These are phyloP conservation scores for Sesia bembeciformis DNA, from an alignment of 2,888 invertebrate genomes.

Conservation along the genomic window DNA sequence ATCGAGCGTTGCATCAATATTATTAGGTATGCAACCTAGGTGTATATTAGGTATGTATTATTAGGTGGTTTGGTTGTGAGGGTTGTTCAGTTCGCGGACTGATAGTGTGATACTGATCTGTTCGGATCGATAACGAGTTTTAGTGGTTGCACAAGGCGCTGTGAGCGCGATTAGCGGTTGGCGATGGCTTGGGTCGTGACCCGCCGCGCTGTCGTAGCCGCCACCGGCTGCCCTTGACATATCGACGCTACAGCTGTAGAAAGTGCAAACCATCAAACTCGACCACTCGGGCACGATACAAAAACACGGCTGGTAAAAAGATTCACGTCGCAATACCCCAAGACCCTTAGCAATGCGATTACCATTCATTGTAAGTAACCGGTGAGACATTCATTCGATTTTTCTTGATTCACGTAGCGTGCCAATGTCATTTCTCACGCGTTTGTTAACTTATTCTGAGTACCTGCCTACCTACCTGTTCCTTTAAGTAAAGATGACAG, in stretches of 20 bases:
- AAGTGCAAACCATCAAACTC: slow-evolving; percentile 44
- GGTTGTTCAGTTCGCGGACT: slow-evolving; percentile 2
- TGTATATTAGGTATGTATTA: slow-evolving; percentile 9
- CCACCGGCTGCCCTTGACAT: slow-evolving; percentile 60
- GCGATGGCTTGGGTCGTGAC: slow-evolving; percentile 34
- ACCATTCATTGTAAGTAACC: too few relatives aligned
- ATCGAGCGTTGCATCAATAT: slow-evolving; percentile 24
- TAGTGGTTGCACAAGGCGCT: slow-evolving; percentile 26
- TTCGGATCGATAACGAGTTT: slow-evolving; percentile 15
- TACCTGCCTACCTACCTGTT: too few relatives aligned
- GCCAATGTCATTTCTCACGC: too few relatives aligned
- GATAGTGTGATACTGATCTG: slow-evolving; percentile 3
- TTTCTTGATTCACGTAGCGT: too few relatives aligned
- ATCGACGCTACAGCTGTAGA: slow-evolving; percentile 42
- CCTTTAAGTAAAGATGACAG: too few relatives aligned
- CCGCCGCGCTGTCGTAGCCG: slow-evolving; percentile 17
- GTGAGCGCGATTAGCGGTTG: slow-evolving; percentile 22
- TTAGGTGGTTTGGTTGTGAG: slow-evolving; percentile 6
- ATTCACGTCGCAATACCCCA: too few relatives aligned
- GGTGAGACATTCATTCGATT: too few relatives aligned
- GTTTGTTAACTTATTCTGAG: too few relatives aligned
- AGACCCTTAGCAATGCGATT: too few relatives aligned
- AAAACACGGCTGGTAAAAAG: too few relatives aligned
- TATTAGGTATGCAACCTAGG: slow-evolving; percentile 4
- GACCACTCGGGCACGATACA: slow-evolving; percentile 5